These are phyloP conservation scores for Sandelia bainsii DNA, from an alignment of 2,797 vertebrate genomes.

Conservation along the genomic window DNA sequence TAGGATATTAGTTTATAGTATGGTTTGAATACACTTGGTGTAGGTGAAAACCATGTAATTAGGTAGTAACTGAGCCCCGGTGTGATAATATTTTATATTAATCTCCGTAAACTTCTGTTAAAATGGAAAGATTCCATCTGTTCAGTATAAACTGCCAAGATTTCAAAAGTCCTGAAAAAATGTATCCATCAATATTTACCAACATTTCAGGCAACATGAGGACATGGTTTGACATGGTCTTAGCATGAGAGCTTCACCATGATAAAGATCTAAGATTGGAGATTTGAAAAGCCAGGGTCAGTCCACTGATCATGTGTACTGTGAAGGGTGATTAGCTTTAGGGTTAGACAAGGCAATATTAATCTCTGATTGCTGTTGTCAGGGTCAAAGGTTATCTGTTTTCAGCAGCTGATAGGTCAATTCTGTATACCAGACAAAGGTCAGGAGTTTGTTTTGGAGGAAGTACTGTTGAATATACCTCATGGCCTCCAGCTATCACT, in stretches of 20 bases:
- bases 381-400: conserved; percentile 69
- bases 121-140: not conserved
- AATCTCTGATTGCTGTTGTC: conserved; percentile 56
- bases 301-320: conserved; percentile 40
- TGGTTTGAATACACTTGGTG: no score
- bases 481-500: not conserved
- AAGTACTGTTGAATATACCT: conserved; percentile 38
- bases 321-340: conserved; percentile 3
- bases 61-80: no score
- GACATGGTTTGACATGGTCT: conserved; percentile 11
- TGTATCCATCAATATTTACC: not conserved
- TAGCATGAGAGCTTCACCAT: not conserved
- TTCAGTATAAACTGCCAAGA: not conserved
- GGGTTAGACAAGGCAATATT: conserved; percentile 48
- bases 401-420: conserved; percentile 32
- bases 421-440: conserved; percentile 29
- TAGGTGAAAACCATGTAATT: no score
- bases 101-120: not conserved
- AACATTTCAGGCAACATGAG: not conserved
- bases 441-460: conserved; percentile 44
- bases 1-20: no score
- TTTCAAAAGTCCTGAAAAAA: not conserved
- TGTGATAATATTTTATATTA: no score
- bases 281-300: conserved; percentile 35
- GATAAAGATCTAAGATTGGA: conserved; percentile 46